Base-by-base conservation (phyloP, 2,113 vertebrate species). In the Morone chrysops region DNA sequence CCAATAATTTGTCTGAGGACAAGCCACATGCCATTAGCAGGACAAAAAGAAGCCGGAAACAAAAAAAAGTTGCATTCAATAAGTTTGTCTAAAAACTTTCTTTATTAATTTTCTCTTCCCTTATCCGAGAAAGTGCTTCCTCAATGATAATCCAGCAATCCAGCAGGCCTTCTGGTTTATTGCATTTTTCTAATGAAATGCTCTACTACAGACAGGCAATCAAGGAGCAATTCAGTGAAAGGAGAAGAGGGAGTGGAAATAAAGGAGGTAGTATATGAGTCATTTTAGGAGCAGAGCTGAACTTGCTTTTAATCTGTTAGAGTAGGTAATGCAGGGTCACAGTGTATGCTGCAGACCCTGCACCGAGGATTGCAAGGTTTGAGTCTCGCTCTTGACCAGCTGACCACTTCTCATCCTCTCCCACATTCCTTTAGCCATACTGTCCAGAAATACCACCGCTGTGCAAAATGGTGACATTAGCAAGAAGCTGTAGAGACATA, bases 161-260 rank as follows among this genome's bases (percentile, higher is more conserved):
- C 63, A 65, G 71, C 68, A 67, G 68, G 83, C 85, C 79, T 66
- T 68, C 76, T 84, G 75, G 62, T 91, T 90, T 92, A 92, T 92
- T 94, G 88, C 84, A 80, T 90, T 91, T 90, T 75, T 91, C 59
- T 88, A 89, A 90, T 90, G 79, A 90, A 94, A 93, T 85, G 79
- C 78, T 87, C 75, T 50, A 76, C 83, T 81, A 85, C 84, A 88
- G 76, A 84, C 77, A 87, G 88, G 88, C 87, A 72, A 84, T 92
- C 81, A 84, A 87, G 78, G 72, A 89, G 76, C 65, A 62, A 82
- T 85, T 87, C 25, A 31, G 87, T 51, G 70, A 82, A 80, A 82
- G 51, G 56, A 60, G 63, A 75, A 54, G 56, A 73, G 20, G 25
- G 60, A 69, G 38, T 65, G 59, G 47, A 61, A 20, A 62, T 65